Base-by-base conservation (phyloP, 2,113 vertebrate genomes). In the Hippolais icterina region DNA sequence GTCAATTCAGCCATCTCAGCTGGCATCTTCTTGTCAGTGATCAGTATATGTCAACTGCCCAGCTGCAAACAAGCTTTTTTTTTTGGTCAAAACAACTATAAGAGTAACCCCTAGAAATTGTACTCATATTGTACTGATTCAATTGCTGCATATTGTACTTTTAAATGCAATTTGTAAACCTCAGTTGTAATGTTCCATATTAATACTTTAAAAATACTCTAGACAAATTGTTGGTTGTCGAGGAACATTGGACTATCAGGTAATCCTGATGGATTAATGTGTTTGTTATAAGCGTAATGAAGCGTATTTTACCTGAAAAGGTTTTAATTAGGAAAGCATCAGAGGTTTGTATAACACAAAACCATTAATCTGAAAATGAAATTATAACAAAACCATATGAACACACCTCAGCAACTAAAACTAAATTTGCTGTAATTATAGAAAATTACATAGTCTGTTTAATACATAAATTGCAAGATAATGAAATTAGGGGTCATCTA, bases 311-410 rank as follows among this genome's bases (percentile, higher is more conserved):
- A 93, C 82, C 87, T 93, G 84, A 50, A 93, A 93, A 94, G 78
- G 59, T 93, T 91, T 89, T 94, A 87, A 96, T 96, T 96, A 93
- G 70, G 70, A 95, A 94, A 83, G 59, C 78, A 57, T 68, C 74
- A 71, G 83, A 93, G 56, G 78, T 92, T 52, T 89, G 52, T 65
- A 31, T 82, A 89, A 89, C 15, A 12, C 50, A 50, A 91, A 96
- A 27, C 44, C 57, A 75, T 96, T 95, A 85, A 83, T 94, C 81
- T 85, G 74, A 87, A 93, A 89, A 96, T 83, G 42, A 69, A 85
- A 87, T 93, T 94, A 87, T 47, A 87, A 54, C 33, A 95, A 87
- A 95, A 79, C n/a, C 49, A 72, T 77, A 79, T 49, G 87, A 97
- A 87, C 61, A 80, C 87, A 93, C 87, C 91, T 93, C 85, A 93